These are phyloP conservation scores for Festucalex cinctus DNA, from an alignment of 2,113 vertebrate species.

Conservation along the genomic window DNA sequence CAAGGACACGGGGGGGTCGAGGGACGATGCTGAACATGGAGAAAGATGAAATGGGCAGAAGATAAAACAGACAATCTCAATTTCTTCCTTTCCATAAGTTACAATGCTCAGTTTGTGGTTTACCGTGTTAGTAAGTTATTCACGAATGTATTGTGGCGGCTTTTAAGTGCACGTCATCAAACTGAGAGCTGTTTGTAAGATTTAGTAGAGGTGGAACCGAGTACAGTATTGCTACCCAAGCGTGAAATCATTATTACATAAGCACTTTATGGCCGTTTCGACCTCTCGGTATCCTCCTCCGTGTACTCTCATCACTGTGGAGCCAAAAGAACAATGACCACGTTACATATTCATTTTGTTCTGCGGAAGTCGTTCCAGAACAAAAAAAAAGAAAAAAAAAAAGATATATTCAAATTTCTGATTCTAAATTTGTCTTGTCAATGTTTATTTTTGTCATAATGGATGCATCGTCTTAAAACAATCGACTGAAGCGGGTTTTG, in stretches of 20 bases:
- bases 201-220: slow-evolving; percentile 20
- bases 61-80: slow-evolving; percentile 33
- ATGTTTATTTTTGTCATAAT: background rate
- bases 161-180: background rate
- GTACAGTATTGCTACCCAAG: background rate
- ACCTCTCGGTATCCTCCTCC: background rate
- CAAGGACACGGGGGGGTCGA: slow-evolving; percentile 27
- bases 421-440: background rate
- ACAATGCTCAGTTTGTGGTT: background rate
- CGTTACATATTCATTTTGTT: background rate
- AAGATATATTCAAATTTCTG: background rate
- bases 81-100: background rate
- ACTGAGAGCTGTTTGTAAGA: background rate
- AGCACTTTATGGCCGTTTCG: background rate
- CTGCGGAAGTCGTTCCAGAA: background rate
- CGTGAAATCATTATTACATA: background rate
- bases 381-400: background rate
- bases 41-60: slow-evolving; percentile 1
- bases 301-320: background rate
- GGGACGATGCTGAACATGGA: background rate
- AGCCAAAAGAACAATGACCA: background rate
- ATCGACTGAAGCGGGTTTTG: no score
- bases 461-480: no score
- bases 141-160: no score
- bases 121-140: background rate